These are phyloP conservation scores for Ptychoptera albimana DNA, from an alignment of 2,888 invertebrate species.

Conservation along the genomic window DNA sequence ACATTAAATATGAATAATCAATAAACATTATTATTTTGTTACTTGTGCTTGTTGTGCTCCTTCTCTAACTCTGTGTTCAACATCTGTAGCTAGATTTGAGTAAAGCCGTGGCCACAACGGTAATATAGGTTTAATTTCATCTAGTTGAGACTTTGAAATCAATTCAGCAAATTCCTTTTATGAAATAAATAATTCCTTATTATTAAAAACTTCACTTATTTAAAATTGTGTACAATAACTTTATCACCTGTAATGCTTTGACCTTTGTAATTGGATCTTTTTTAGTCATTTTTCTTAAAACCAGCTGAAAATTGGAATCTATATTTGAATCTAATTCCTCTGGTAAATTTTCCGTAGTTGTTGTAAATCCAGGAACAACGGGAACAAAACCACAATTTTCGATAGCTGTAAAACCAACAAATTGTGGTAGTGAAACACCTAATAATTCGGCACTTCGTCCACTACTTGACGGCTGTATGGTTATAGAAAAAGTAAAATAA, in stretches of 20 bases:
- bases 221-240: background rate
- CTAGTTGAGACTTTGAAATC: constrained; percentile 44
- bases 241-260: constrained; percentile 43
- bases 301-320: constrained; percentile 57
- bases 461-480: constrained; percentile 69
- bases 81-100: constrained; percentile 55
- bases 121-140: constrained; percentile 52
- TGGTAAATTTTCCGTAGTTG: constrained; percentile 27
- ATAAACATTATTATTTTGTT: background rate
- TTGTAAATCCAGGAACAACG: constrained; percentile 35
- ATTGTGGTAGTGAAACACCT: constrained; percentile 37
- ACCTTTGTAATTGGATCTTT: constrained; percentile 80
- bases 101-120: constrained; percentile 76
- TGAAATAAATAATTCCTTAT: background rate
- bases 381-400: constrained; percentile 44
- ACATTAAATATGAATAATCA: background rate
- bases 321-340: constrained; percentile 49
- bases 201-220: background rate
- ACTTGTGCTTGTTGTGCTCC: constrained; percentile 53
- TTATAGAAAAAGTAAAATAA: constrained; percentile 15
- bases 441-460: constrained; percentile 76
- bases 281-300: constrained; percentile 75
- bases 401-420: constrained; percentile 47
- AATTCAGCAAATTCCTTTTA: constrained; percentile 66
- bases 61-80: constrained; percentile 72